Percentiles rank a stretch among this genome's conserved stretches.
Evolutionary conservation across 1,140 invertebrate species (phyloP).

Genomic region (Atta cephalotes): DNA sequence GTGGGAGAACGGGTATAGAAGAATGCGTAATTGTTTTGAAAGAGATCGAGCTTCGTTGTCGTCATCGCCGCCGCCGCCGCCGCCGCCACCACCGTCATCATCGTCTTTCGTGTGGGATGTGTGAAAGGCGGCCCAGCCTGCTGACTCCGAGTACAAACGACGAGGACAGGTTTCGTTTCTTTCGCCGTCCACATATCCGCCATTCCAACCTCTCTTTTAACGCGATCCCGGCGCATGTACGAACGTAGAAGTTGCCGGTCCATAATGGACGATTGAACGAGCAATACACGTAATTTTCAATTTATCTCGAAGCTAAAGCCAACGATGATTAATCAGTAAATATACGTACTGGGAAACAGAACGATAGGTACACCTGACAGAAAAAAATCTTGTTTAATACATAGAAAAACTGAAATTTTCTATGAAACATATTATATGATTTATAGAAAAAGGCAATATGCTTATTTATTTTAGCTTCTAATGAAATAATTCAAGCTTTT

Average conservation of each 20-base stretch:
- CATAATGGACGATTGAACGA: conserved; percentile 23
- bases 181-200: conserved; percentile 61
- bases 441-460: background rate
- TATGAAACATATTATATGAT: background rate
- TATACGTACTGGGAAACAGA: background rate
- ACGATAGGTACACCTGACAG: background rate
- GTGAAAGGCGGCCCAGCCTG: conserved; percentile 77
- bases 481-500: background rate
- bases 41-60: conserved; percentile 75
- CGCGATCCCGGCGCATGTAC: conserved; percentile 14
- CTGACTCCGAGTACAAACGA: conserved; percentile 56
- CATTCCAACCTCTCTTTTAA: conserved; percentile 63
- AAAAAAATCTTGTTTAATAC: background rate
- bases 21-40: conserved; percentile 84
- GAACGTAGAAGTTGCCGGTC: background rate
- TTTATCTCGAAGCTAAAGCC: background rate
- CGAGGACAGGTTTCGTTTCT: conserved; percentile 74
- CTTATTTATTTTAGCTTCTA: background rate
- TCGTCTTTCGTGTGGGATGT: conserved; percentile 80
- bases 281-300: background rate
- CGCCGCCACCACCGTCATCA: background rate
- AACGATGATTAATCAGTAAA: background rate
- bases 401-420: background rate
- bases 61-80: background rate
- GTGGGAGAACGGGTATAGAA: conserved; percentile 81